Conservation (phyloP, 2,888 invertebrate species). For the Melanostoma mellinum region DNA sequence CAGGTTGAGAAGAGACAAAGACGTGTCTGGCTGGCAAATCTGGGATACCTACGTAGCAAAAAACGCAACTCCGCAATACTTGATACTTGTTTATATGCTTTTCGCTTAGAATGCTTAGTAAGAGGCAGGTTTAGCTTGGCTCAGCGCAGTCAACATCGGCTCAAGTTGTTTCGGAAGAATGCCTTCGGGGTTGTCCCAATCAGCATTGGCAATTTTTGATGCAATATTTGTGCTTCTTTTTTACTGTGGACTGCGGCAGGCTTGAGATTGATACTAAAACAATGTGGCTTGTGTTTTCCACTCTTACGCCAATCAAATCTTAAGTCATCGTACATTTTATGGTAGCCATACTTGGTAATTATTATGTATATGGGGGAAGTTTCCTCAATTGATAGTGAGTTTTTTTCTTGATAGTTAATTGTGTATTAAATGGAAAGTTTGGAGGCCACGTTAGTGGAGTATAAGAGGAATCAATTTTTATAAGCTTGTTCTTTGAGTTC, state of each 20-base stretch:
- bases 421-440: slow-evolving; percentile 31
- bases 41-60: slow-evolving; percentile 2
- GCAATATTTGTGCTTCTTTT: slow-evolving; percentile 45
- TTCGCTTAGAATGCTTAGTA: slow-evolving; percentile 35
- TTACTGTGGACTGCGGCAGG: slow-evolving; percentile 23
- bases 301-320: slow-evolving; percentile 9
- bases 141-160: background rate
- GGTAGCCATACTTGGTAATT: background rate
- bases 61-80: slow-evolving; percentile 12
- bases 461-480: background rate
- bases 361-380: slow-evolving; percentile 17
- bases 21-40: slow-evolving; percentile 29
- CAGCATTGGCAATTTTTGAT: slow-evolving; percentile 22
- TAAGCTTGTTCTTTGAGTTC: background rate
- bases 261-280: slow-evolving; percentile 27
- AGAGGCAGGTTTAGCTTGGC: slow-evolving; percentile 24
- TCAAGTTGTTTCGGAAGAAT: slow-evolving; percentile 37
- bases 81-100: slow-evolving; percentile 30
- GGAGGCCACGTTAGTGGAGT: background rate
- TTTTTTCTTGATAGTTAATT: slow-evolving; percentile 43
- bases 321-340: slow-evolving; percentile 23
- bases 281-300: background rate
- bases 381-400: slow-evolving; percentile 10
- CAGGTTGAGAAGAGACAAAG: slow-evolving; percentile 55
- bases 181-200: slow-evolving; percentile 15